Percentiles rank a stretch among this genome's conserved stretches.
These are phyloP conservation scores for Drosophila quadrilineata DNA, from an alignment of 1,140 invertebrate genomes.

Conservation along the genomic window DNA sequence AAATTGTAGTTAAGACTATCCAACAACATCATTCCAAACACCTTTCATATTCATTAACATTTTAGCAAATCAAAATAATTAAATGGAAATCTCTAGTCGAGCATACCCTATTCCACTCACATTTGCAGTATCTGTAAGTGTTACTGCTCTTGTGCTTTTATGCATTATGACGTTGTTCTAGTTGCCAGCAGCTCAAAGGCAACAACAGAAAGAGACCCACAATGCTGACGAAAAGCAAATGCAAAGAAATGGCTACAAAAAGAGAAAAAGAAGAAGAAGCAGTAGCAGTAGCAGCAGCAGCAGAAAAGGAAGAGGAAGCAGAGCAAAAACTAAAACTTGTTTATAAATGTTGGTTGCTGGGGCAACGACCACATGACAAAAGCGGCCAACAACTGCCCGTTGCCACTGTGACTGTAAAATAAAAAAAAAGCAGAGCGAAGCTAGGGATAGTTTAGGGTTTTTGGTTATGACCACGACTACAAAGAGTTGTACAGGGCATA, in stretches of 20 bases:
- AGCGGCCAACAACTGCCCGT: conserved; percentile 49
- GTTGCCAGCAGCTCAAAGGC: conserved; percentile 46
- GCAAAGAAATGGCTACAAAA: neutral
- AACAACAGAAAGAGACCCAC: conserved; percentile 4
- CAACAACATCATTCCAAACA: too few relatives aligned
- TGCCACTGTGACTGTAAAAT: conserved; percentile 7
- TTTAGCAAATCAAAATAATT: too few relatives aligned
- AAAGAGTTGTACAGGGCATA: neutral
- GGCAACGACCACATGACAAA: conserved; percentile 73
- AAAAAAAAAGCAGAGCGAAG: too few relatives aligned
- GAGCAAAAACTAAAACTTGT: conserved; percentile 71
- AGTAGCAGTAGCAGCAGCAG: conserved; percentile 4
- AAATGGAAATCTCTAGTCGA: too few relatives aligned
- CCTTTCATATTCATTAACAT: too few relatives aligned
- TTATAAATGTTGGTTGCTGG: conserved; percentile 74
- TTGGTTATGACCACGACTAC: too few relatives aligned
- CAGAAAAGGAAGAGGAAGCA: conserved; percentile 50
- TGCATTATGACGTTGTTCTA: conserved; percentile 50
- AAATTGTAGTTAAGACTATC: too few relatives aligned
- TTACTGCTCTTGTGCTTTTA: conserved; percentile 41
- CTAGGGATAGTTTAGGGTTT: too few relatives aligned
- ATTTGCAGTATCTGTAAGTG: too few relatives aligned
- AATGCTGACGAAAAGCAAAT: neutral
- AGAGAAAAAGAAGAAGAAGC: conserved; percentile 23
- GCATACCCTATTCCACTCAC: too few relatives aligned